phyloP scores from a whole-genome alignment of 2,113 vertebrate genomes.

The Lathamus discolor region DNA sequence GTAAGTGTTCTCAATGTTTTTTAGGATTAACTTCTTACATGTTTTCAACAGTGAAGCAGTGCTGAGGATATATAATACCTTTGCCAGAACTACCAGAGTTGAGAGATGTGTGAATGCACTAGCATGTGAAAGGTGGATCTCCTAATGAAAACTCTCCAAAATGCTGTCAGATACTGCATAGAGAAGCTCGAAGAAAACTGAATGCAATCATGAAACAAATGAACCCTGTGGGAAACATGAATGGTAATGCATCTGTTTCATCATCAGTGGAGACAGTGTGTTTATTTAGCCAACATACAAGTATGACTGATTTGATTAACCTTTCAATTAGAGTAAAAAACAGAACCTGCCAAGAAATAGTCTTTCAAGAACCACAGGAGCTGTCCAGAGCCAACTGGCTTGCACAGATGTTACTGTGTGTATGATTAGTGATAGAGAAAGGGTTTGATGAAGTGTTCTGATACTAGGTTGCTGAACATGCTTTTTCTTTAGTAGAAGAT shows the following conservation, averaged over 20 bases:
- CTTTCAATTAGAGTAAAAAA: slow-evolving; percentile 61
- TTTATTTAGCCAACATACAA: slow-evolving; percentile 57
- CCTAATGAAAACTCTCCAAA: background rate
- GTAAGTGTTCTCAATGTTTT: background rate
- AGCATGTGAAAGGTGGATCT: slow-evolving; percentile 7
- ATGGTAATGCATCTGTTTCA: slow-evolving; percentile 45
- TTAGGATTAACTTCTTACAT: background rate
- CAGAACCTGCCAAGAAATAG: slow-evolving; percentile 64
- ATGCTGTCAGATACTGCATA: background rate
- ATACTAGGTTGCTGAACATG: background rate
- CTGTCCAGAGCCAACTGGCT: slow-evolving; percentile 68
- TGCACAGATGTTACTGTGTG: slow-evolving; percentile 13
- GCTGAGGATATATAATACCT: background rate
- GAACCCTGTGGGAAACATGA: background rate
- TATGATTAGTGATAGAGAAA: background rate
- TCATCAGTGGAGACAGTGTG: slow-evolving; percentile 41
- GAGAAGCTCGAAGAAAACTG: background rate
- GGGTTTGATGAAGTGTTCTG: background rate
- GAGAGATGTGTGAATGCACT: background rate
- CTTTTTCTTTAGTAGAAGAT: background rate
- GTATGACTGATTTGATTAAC: slow-evolving; percentile 68
- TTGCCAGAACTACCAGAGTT: background rate
- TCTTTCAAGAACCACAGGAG: slow-evolving; percentile 63
- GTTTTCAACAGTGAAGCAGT: background rate
- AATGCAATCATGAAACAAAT: background rate